A percentile compares a stretch with the other conserved stretches of the same genome.
These are phyloP conservation scores for Epizoanthus ramosus DNA, from an alignment of 92 coral and sea anemone species.

Conservation along the genomic window DNA sequence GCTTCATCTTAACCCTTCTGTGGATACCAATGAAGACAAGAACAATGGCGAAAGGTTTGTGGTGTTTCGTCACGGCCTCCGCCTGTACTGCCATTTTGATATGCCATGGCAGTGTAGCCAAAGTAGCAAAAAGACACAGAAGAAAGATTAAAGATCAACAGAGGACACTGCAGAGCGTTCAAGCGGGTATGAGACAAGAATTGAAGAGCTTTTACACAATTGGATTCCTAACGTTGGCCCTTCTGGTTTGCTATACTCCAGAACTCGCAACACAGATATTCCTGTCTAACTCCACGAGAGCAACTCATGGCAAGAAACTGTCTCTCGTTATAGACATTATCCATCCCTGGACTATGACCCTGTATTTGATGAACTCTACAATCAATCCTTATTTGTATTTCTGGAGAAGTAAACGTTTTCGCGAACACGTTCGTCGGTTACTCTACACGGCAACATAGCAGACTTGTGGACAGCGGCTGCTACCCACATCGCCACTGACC, in stretches of 20 bases:
- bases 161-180: not conserved
- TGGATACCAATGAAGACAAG: not conserved
- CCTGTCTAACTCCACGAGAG: not conserved
- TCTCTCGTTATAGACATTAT: not conserved
- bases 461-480: no score
- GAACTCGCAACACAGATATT: not conserved
- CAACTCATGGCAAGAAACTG: not conserved
- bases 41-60: not conserved
- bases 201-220: not conserved
- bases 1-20: not conserved
- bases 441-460: not conserved
- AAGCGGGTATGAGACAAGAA: not conserved
- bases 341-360: not conserved
- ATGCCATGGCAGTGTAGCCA: not conserved
- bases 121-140: not conserved
- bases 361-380: slow-evolving; percentile 4
- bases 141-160: not conserved
- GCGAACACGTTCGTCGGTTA: not conserved
- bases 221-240: not conserved
- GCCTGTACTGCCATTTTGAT: not conserved
- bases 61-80: not conserved
- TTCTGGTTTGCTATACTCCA: not conserved
- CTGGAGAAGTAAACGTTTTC: slow-evolving; percentile 13
- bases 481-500: no score
- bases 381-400: slow-evolving; percentile 21